A percentile compares a stretch with the other conserved stretches of the same genome.
Conservation (phyloP, 2,113 vertebrate genomes). For the Ameiurus melas region DNA sequence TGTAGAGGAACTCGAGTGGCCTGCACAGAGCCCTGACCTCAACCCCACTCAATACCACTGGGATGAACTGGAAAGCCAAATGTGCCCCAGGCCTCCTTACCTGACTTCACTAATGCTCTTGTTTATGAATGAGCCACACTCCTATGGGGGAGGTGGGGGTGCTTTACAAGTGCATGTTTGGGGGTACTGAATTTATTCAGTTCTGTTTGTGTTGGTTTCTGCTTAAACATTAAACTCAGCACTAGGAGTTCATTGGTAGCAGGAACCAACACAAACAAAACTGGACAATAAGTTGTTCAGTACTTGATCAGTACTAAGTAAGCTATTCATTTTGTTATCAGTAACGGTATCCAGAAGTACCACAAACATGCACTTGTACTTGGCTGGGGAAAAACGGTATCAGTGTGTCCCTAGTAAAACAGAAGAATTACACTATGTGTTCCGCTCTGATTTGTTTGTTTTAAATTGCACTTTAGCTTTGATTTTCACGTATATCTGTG, state of each 20-base stretch:
- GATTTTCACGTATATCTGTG: not conserved
- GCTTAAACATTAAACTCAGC: not conserved
- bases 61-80: not conserved
- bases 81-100: not conserved
- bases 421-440: not conserved
- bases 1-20: not conserved
- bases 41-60: not conserved
- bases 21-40: not conserved
- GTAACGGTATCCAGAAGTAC: not conserved
- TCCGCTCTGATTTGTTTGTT: not conserved
- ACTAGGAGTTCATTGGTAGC: not conserved
- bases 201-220: no score
- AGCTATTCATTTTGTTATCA: not conserved
- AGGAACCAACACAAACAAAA: not conserved
- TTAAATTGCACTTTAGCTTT: not conserved
- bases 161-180: no score
- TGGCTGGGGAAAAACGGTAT: not conserved
- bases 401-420: not conserved
- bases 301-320: not conserved
- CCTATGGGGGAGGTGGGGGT: not conserved
- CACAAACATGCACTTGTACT: not conserved
- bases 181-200: no score
- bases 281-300: not conserved
- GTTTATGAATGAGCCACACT: not conserved
- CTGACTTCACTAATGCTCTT: not conserved